These are phyloP conservation scores for Temnothorax rugatulus DNA, from an alignment of 2,888 invertebrate species.

Conservation along the genomic window DNA sequence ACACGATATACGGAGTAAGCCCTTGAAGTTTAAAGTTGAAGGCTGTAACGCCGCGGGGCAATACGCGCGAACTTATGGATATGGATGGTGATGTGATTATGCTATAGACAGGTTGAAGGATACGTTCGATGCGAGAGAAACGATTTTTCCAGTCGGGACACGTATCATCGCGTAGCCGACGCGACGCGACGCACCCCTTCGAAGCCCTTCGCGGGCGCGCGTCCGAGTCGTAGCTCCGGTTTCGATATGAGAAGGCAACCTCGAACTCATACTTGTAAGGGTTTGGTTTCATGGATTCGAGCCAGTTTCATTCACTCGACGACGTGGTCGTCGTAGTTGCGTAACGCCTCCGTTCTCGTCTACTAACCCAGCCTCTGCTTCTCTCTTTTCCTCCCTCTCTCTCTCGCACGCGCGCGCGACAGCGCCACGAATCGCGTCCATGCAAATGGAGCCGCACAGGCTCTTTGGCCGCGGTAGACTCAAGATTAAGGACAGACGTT, in stretches of 20 bases:
- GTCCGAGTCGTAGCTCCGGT: neutral
- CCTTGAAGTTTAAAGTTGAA: conserved; percentile 10
- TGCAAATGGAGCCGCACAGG: conserved; percentile 64
- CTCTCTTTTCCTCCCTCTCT: conserved; percentile 40
- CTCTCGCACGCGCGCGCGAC: neutral
- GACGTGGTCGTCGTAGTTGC: conserved; percentile 70
- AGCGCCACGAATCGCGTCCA: conserved; percentile 57
- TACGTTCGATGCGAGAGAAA: neutral
- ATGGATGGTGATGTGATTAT: conserved; percentile 4
- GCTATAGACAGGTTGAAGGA: neutral
- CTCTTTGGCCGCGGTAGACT: conserved; percentile 54
- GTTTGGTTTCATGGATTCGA: conserved; percentile 76
- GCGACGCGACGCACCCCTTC: too few species aligned
- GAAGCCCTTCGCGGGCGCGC: conserved; percentile 5
- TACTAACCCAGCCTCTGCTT: conserved; percentile 68
- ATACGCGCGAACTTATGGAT: conserved; percentile 8
- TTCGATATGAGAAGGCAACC: neutral
- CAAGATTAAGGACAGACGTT: conserved; percentile 75
- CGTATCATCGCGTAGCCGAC: neutral
- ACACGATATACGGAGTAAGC: neutral
- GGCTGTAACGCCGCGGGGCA: neutral
- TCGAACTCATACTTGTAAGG: conserved; percentile 56
- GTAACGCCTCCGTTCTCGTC: conserved; percentile 67
- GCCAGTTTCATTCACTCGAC: conserved; percentile 82
- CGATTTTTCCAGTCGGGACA: conserved; percentile 1